Conservation (phyloP, 1,140 invertebrate species). For the Protaetia brevitarsis region DNA sequence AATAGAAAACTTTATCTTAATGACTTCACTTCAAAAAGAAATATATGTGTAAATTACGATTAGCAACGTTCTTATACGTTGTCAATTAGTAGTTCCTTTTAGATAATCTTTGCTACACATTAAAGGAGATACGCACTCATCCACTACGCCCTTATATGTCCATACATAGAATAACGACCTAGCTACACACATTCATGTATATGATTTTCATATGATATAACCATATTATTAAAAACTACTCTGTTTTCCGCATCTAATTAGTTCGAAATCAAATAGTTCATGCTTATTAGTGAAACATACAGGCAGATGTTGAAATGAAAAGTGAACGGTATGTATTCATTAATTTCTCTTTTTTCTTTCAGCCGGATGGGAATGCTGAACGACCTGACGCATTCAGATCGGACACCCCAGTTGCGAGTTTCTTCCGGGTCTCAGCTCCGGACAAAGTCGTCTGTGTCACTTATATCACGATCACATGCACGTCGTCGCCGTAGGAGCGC, state of each 20-base stretch:
- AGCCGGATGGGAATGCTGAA: conserved; percentile 46
- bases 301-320: neutral
- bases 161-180: too few relatives aligned
- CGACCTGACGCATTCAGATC: conserved; percentile 43
- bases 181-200: too few relatives aligned
- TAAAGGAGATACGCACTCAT: too few relatives aligned
- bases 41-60: too few relatives aligned
- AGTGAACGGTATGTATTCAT: neutral
- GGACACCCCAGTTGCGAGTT: conserved; percentile 39
- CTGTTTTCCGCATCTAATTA: conserved; percentile 15
- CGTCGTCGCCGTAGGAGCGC: conserved; percentile 65
- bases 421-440: conserved; percentile 57
- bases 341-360: conserved; percentile 32
- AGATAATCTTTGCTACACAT: too few relatives aligned
- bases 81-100: too few relatives aligned
- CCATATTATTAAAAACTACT: too few relatives aligned
- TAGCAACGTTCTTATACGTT: too few relatives aligned
- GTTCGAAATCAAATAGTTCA: neutral
- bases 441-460: conserved; percentile 73
- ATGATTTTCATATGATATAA: too few relatives aligned
- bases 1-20: too few relatives aligned
- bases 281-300: neutral
- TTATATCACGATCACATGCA: conserved; percentile 79
- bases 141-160: too few relatives aligned
- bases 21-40: too few relatives aligned